phyloP scores from a whole-genome alignment of 2,888 invertebrate species.

The Drosophila maculinotata region DNA sequence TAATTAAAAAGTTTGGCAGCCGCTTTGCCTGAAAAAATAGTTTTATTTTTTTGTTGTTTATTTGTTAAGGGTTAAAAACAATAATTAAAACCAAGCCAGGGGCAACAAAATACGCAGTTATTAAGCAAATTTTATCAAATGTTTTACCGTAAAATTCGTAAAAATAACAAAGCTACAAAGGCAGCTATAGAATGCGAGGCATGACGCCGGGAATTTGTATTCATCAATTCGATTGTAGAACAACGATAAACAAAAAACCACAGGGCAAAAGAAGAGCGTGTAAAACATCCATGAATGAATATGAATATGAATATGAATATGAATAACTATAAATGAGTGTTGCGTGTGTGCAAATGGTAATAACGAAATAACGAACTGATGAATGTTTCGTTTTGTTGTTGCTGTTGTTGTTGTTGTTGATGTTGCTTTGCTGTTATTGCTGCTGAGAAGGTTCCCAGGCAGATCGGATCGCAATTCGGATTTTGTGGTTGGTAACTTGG shows the following conservation, averaged over 20 bases:
- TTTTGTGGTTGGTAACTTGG: slow-evolving; percentile 11
- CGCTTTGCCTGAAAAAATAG: slow-evolving; percentile 29
- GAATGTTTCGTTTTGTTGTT: too few relatives aligned
- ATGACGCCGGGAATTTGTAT: slow-evolving; percentile 37
- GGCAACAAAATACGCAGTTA: slow-evolving; percentile 22
- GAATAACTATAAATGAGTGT: slow-evolving; percentile 44
- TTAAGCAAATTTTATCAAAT: slow-evolving; percentile 31
- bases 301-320: slow-evolving; percentile 35
- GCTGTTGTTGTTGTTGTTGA: not conserved
- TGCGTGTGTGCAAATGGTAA: slow-evolving; percentile 25
- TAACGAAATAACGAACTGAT: slow-evolving; percentile 6
- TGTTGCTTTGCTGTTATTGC: not conserved
- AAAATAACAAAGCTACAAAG: slow-evolving; percentile 6
- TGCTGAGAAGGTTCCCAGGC: slow-evolving; percentile 43
- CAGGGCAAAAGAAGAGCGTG: slow-evolving; percentile 9
- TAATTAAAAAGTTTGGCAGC: slow-evolving; percentile 70
- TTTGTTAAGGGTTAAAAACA: slow-evolving; percentile 37
- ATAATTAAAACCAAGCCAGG: slow-evolving; percentile 55
- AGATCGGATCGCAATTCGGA: slow-evolving; percentile 36
- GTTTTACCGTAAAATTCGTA: slow-evolving; percentile 19
- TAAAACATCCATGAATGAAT: slow-evolving; percentile 39
- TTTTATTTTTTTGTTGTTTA: slow-evolving; percentile 24
- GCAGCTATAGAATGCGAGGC: slow-evolving; percentile 3
- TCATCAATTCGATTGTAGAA: slow-evolving; percentile 32
- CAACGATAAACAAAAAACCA: slow-evolving; percentile 10